Base-by-base conservation (phyloP, 2,797 vertebrate genomes). In the Premnoplex brunnescens region DNA sequence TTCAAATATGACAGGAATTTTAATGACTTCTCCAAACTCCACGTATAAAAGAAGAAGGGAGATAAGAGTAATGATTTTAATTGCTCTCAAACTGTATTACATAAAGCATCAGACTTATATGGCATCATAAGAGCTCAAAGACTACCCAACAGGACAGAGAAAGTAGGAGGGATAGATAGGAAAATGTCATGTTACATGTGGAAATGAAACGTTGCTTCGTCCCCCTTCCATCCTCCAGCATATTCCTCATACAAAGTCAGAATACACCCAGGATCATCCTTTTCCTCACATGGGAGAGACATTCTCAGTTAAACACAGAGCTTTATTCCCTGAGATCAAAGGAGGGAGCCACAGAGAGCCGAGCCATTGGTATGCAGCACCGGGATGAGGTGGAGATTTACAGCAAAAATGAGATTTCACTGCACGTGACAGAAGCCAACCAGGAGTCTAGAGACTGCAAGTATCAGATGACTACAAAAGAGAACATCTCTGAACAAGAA, bases 1-100 rank as follows among this genome's bases (percentile, higher is more conserved):
- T 0, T 10, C 37, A 94, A 80, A 78, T 69, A 86, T 73, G 83
- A 93, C 88, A 79, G 67, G 59, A 94, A 88, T 91, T 82, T 88
- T 95, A 94, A 96, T 74, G 76, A 85, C 44, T 90, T 89, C 69
- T 54, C 75, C 60, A 48, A 86, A 78, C 34, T 67, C 49, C 30
- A 54, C 3, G 0, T n/a, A n/a, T 32, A 62, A 72, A 60, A 68
- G 59, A 77, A 71, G 28, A 34, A 66, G 5, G 26, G 36, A 91
- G 69, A 44, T 32, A 77, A 64, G 9, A 72, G 14, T 66, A 72
- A 91, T 37, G 6, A 48, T 79, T 93, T 89, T 66, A 93, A 86
- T 88, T 88, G 87, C 62, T 88, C 55, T 86, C 46, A 78, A 85
- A 77, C 28, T 52, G 9, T 30, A 83, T 75, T 44, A 78, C 27